Base-by-base conservation (phyloP, 2,888 invertebrate genomes). In the Chydorus sphaericus region DNA sequence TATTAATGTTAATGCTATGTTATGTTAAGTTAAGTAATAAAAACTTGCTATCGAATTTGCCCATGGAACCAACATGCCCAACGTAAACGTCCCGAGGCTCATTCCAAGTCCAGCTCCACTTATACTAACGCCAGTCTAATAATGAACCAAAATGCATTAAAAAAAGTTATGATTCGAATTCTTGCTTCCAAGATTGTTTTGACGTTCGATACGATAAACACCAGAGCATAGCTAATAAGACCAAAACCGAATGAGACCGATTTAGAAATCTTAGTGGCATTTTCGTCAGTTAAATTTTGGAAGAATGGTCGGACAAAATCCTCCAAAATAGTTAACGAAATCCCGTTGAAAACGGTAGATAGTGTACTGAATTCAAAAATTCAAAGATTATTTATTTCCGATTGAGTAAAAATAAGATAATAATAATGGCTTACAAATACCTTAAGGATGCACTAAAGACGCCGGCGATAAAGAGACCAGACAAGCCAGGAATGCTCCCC, bases 401-500 rank as follows among this genome's bases (percentile, higher is more conserved):
- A n/a, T n/a, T n/a, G n/a, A n/a, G n/a, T n/a, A n/a, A n/a, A n/a
- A n/a, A n/a, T n/a, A n/a, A n/a, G 10, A n/a, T 33, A n/a, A n/a
- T n/a, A n/a, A n/a, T n/a, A n/a, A n/a, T n/a, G n/a, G n/a, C n/a
- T n/a, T n/a, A n/a, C n/a, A n/a, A n/a, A 29, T 36, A 92, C 91
- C 93, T 93, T 62, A 94, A 78, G 65, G 93, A 91, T 1, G 93
- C 94, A 38, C 92, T 91, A 69, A 94, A 84, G 30, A 93, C 85
- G 1, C 94, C 93, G 1, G 94, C 84, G 60, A 96, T 71, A 1
- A 96, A 94, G 64, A 94, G 81, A 3, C 94, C 93, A 1, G 92
- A 84, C 1, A 93, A 72, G 0, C 92, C 91, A 31, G 77, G 79
- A 36, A 82, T 73, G 50, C 77, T 68, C 0, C 87, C 85, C 66